phyloP scores from a whole-genome alignment of 2,113 vertebrate genomes.

The Hemiprocne comata region DNA sequence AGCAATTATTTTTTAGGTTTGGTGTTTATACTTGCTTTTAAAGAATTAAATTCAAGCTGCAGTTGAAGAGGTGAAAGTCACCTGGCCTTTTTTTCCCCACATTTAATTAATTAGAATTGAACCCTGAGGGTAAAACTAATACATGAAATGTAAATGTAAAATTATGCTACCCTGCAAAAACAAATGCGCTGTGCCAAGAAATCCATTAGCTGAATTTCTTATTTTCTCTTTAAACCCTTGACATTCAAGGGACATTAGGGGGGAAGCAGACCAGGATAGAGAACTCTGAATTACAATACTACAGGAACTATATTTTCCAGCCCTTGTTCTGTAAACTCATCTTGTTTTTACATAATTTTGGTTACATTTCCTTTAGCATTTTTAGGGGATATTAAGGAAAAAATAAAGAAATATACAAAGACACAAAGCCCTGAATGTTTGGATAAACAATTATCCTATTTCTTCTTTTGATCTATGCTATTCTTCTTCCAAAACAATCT shows the following conservation, averaged over 20 bases:
- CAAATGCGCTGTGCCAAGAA: not conserved
- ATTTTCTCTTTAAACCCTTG: not conserved
- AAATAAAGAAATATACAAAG: not conserved
- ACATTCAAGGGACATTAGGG: not conserved
- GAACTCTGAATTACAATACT: not conserved
- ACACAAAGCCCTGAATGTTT: not conserved
- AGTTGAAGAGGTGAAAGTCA: constrained; percentile 3
- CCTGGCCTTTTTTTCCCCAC: not conserved
- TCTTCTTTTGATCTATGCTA: not conserved
- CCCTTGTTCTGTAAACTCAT: not conserved
- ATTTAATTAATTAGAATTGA: constrained; percentile 52
- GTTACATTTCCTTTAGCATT: not conserved
- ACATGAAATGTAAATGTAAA: constrained; percentile 28
- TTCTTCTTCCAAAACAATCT: not conserved
- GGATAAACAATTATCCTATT: not conserved
- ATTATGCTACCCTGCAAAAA: not conserved
- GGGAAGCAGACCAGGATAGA: not conserved
- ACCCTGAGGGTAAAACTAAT: constrained; percentile 3
- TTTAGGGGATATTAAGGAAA: not conserved
- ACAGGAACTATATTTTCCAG: not conserved
- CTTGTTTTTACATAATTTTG: not conserved
- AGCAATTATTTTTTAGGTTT: constrained; percentile 27
- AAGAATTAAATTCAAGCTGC: constrained; percentile 42
- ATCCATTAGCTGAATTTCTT: not conserved
- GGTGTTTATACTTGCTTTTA: constrained; percentile 23